phyloP scores from a whole-genome alignment of 2,888 invertebrate species.

The Eilema griseolum region DNA sequence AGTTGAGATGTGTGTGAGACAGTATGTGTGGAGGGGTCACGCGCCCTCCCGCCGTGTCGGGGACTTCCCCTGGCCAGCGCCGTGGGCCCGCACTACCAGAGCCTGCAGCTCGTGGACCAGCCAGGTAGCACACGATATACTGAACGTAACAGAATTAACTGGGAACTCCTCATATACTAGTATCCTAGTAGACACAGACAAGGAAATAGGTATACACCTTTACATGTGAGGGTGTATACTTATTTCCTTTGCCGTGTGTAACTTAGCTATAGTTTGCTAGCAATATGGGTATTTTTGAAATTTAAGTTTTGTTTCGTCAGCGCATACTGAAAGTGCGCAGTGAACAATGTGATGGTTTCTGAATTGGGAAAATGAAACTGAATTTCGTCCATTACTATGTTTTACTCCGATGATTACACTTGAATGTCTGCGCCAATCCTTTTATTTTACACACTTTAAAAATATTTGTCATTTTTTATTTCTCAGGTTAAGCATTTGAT shows the following conservation, averaged over 20 bases:
- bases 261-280: not conserved
- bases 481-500: not conserved
- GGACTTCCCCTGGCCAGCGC: slow-evolving; percentile 75
- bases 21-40: slow-evolving; percentile 40
- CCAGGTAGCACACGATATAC: slow-evolving; percentile 80
- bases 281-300: not conserved
- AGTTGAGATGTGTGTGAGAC: slow-evolving; percentile 26
- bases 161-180: not conserved
- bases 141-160: slow-evolving; percentile 4
- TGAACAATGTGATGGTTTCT: not conserved
- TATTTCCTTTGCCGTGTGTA: not conserved
- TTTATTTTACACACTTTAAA: not conserved
- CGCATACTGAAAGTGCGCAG: not conserved
- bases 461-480: not conserved
- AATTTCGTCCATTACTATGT: not conserved
- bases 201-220: not conserved
- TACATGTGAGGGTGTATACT: not conserved
- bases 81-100: slow-evolving; percentile 87
- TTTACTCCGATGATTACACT: too few relatives aligned
- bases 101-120: slow-evolving; percentile 89
- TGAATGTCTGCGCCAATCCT: too few relatives aligned
- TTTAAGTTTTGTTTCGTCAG: too few relatives aligned
- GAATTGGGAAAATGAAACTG: not conserved
- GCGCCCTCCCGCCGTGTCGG: slow-evolving; percentile 24
- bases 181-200: not conserved